Conservation (phyloP, 2,888 invertebrate species). For the Nomada hirtipes region DNA sequence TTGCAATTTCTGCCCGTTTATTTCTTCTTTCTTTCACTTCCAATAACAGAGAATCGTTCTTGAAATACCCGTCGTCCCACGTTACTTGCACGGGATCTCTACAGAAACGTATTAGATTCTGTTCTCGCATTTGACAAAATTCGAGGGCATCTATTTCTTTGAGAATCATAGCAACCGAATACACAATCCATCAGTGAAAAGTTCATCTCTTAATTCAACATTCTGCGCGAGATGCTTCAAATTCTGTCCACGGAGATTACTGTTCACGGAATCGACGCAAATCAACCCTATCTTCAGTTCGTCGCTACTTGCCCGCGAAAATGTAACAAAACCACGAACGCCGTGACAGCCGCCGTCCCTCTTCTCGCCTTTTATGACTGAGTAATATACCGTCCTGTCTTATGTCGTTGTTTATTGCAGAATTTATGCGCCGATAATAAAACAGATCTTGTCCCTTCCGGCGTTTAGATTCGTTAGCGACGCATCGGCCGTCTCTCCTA, state of each 20-base stretch:
- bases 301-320: constrained; percentile 28
- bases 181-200: too few species aligned
- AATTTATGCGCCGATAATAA: constrained; percentile 54
- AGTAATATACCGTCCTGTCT: constrained; percentile 46
- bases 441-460: constrained; percentile 51
- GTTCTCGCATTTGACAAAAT: not conserved
- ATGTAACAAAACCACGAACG: constrained; percentile 35
- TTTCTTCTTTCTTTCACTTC: not conserved
- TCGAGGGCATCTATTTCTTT: too few species aligned
- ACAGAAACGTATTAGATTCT: too few species aligned
- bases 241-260: not conserved
- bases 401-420: constrained; percentile 52
- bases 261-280: not conserved
- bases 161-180: not conserved
- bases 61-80: not conserved
- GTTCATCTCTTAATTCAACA: too few species aligned
- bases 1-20: not conserved
- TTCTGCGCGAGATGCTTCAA: too few species aligned
- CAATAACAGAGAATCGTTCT: not conserved
- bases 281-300: constrained; percentile 4
- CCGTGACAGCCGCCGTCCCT: constrained; percentile 29
- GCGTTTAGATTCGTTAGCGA: constrained; percentile 61
- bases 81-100: too few species aligned
- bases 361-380: constrained; percentile 44
- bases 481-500: constrained; percentile 7